Evolutionary conservation across 2,113 vertebrate genomes (phyloP).

Genomic region (Garra rufa): DNA sequence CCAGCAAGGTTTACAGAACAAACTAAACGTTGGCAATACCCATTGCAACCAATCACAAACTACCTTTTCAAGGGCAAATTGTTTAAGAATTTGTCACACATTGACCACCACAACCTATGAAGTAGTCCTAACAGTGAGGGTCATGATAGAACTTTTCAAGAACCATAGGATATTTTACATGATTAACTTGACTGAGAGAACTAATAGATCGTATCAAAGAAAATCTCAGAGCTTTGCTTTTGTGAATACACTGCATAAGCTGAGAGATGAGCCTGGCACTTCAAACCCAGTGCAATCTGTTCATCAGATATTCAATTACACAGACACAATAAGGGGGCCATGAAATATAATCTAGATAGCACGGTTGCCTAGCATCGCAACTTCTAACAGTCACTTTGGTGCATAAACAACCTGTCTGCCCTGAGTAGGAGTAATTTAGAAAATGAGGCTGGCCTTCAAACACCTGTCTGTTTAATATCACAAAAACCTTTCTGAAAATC

Average conservation of each 20-base stretch:
- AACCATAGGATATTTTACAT: background rate
- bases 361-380: conserved; percentile 54
- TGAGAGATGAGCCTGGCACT: conserved; percentile 13
- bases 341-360: conserved; percentile 52
- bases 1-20: background rate
- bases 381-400: conserved; percentile 41
- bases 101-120: background rate
- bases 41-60: background rate
- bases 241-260: background rate
- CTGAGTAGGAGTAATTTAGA: conserved; percentile 31
- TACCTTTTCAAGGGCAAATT: background rate
- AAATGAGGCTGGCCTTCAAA: conserved; percentile 52
- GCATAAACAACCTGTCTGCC: conserved; percentile 45
- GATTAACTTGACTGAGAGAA: background rate
- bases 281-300: conserved; percentile 40
- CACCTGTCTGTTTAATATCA: conserved; percentile 43
- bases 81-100: background rate
- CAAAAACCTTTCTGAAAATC: conserved; percentile 22
- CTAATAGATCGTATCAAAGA: conserved; percentile 13
- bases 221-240: conserved; percentile 9
- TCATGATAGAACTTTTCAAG: background rate
- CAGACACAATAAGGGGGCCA: conserved; percentile 42
- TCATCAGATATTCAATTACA: conserved; percentile 53
- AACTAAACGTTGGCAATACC: background rate
- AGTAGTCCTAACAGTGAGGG: background rate